Evolutionary conservation across 2,888 invertebrate genomes (phyloP).

Genomic region (Stratiomys singularior): DNA sequence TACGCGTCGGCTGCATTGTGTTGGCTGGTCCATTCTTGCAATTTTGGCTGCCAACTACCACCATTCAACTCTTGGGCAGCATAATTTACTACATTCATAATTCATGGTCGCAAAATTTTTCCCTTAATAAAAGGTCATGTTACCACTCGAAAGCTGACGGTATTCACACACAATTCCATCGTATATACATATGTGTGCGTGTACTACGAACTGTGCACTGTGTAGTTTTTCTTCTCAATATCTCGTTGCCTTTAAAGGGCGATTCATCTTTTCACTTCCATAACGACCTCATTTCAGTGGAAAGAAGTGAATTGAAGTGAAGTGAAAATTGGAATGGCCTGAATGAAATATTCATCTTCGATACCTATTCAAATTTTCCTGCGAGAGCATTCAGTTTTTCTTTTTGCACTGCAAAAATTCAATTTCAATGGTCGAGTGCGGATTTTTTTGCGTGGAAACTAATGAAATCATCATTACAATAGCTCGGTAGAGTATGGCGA

Average conservation of each 20-base stretch:
- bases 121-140: background rate
- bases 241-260: background rate
- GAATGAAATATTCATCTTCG: slow-evolving; percentile 27
- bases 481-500: too few relatives aligned
- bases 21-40: too few relatives aligned
- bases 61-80: too few relatives aligned
- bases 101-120: background rate
- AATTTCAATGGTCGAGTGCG: too few relatives aligned
- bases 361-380: slow-evolving; percentile 17
- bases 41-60: too few relatives aligned
- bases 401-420: background rate
- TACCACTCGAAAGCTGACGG: background rate
- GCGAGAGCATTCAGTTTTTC: background rate
- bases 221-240: background rate
- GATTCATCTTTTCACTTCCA: background rate
- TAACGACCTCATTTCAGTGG: background rate
- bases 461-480: too few relatives aligned
- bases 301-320: slow-evolving; percentile 12
- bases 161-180: background rate
- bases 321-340: slow-evolving; percentile 1
- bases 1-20: too few relatives aligned
- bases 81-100: background rate
- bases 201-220: background rate
- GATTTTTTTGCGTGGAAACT: too few relatives aligned
- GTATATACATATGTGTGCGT: background rate